phyloP scores from a whole-genome alignment of 2,797 vertebrate genomes.

The Microctenopoma steveboyesi region DNA sequence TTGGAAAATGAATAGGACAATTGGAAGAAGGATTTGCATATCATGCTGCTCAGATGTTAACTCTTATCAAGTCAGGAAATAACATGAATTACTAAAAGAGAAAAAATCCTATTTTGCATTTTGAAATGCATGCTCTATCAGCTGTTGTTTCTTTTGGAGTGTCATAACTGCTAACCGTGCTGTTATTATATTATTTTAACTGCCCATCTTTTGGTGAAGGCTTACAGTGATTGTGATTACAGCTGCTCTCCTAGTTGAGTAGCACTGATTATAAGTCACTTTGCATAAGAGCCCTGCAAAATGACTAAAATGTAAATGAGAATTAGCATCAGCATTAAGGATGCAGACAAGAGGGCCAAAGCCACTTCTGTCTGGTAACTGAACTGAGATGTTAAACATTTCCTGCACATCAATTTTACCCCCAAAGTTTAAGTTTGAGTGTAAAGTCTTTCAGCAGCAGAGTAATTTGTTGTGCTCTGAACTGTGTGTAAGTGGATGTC shows the following conservation, averaged over 20 bases:
- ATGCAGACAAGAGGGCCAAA: constrained; percentile 29
- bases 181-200: constrained; percentile 34
- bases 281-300: constrained; percentile 48
- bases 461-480: neutral
- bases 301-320: constrained; percentile 55
- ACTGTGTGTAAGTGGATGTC: constrained; percentile 6
- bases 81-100: constrained; percentile 29
- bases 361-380: constrained; percentile 24
- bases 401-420: constrained; percentile 8
- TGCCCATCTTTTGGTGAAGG: constrained; percentile 42
- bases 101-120: constrained; percentile 35
- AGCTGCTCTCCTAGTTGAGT: constrained; percentile 38
- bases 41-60: constrained; percentile 34
- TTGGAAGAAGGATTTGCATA: constrained; percentile 49
- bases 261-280: constrained; percentile 51
- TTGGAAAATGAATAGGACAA: constrained; percentile 45
- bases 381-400: constrained; percentile 38
- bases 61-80: constrained; percentile 48
- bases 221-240: constrained; percentile 49
- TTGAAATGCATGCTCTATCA: constrained; percentile 25
- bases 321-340: constrained; percentile 45
- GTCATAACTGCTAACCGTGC: constrained; percentile 5
- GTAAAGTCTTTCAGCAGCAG: neutral
- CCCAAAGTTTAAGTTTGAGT: constrained; percentile 12
- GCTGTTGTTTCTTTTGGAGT: constrained; percentile 21